These are phyloP conservation scores for Pristionchus arcanus DNA, from an alignment of 2,888 invertebrate species.

Conservation along the genomic window DNA sequence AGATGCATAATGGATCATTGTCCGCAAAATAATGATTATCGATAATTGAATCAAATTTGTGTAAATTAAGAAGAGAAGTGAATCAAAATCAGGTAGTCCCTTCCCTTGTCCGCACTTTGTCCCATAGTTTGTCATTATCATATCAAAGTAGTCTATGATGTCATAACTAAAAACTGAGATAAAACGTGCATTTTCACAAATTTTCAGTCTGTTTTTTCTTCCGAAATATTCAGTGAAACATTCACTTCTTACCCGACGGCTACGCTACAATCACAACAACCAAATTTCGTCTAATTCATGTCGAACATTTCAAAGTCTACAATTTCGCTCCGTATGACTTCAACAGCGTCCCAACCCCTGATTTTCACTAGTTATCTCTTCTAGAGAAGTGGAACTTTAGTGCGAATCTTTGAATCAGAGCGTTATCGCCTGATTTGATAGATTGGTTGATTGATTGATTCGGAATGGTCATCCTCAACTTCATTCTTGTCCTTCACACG, in stretches of 20 bases:
- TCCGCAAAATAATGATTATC: too few relatives aligned
- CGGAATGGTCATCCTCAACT: background rate
- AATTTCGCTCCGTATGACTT: background rate
- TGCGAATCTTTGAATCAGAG: background rate
- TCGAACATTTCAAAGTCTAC: background rate
- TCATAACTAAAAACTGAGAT: too few relatives aligned
- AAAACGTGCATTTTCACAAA: too few relatives aligned
- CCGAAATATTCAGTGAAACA: background rate
- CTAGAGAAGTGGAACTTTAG: background rate
- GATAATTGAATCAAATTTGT: too few relatives aligned
- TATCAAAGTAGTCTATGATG: too few relatives aligned
- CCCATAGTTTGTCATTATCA: too few relatives aligned
- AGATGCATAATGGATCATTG: too few relatives aligned
- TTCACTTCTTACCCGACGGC: background rate
- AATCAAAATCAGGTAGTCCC: too few relatives aligned
- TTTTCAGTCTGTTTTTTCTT: background rate
- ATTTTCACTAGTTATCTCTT: conserved; percentile 1
- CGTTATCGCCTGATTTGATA: too few relatives aligned
- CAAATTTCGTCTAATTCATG: background rate
- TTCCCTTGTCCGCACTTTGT: too few relatives aligned
- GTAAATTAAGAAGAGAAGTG: too few relatives aligned
- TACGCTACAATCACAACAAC: background rate
- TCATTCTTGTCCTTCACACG: background rate
- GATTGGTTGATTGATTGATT: too few relatives aligned
- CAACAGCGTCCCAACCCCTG: background rate